Conservation (phyloP, 2,113 vertebrate genomes). For the Notarius lentiginosus region DNA sequence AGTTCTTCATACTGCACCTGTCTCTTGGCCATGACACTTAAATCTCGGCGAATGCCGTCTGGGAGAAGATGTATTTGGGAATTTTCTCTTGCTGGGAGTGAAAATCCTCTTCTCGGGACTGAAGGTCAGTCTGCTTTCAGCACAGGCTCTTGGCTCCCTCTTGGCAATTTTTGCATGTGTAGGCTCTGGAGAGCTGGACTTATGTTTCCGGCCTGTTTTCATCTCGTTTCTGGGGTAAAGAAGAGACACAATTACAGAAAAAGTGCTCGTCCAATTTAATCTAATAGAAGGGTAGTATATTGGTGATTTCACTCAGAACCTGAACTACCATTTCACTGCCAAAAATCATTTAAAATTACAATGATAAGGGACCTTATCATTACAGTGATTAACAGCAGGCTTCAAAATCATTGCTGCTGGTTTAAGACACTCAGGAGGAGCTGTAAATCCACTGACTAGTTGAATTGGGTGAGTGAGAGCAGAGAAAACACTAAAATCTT, state of each 20-base stretch:
- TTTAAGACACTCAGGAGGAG: neutral
- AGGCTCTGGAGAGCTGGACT: constrained; percentile 55
- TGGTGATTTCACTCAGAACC: neutral
- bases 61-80: constrained; percentile 27
- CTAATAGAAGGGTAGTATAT: neutral
- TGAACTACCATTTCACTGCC: neutral
- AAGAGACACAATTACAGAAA: neutral
- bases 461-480: neutral
- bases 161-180: constrained; percentile 47
- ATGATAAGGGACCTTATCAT: neutral
- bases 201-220: constrained; percentile 73
- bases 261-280: neutral
- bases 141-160: constrained; percentile 27
- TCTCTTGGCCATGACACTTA: constrained; percentile 24
- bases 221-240: constrained; percentile 40
- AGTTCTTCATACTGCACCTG: neutral
- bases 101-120: constrained; percentile 36
- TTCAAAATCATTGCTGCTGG: neutral
- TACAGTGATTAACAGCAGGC: neutral
- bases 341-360: neutral
- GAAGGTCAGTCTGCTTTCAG: constrained; percentile 16
- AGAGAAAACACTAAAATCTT: neutral
- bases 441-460: neutral
- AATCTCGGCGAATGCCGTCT: constrained; percentile 34
- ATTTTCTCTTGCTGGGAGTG: constrained; percentile 35